These are phyloP conservation scores for Balearica regulorum DNA, from an alignment of 2,797 vertebrate genomes.

Conservation along the genomic window DNA sequence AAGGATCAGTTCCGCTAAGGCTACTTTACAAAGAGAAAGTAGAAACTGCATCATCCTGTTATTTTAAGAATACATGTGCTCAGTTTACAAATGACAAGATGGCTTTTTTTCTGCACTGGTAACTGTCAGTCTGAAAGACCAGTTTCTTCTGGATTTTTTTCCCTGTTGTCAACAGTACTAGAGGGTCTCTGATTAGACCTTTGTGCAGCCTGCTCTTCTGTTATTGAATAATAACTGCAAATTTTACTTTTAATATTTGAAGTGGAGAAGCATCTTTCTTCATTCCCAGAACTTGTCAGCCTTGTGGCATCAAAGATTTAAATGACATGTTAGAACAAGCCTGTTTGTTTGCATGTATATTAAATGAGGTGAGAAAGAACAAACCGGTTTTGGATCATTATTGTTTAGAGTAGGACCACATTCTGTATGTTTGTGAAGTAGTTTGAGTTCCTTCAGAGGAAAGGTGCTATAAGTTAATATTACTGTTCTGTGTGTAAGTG, in stretches of 20 bases:
- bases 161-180: not conserved
- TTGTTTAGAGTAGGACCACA: not conserved
- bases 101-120: not conserved
- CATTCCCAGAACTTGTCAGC: not conserved
- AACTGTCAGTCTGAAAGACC: not conserved
- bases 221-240: not conserved
- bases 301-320: not conserved
- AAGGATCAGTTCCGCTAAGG: not conserved
- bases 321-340: not conserved
- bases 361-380: not conserved
- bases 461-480: not conserved
- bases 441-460: conserved; percentile 49
- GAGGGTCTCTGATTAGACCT: not conserved
- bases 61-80: not conserved
- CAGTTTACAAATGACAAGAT: not conserved
- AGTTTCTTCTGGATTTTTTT: not conserved
- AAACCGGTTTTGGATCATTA: not conserved
- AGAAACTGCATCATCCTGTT: not conserved
- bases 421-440: not conserved
- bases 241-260: not conserved
- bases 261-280: not conserved
- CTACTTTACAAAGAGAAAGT: not conserved
- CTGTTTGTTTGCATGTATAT: not conserved
- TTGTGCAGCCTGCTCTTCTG: not conserved
- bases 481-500: not conserved